Evolutionary conservation across 2,113 vertebrate genomes (phyloP).

Genomic region (Cacatua alba): DNA sequence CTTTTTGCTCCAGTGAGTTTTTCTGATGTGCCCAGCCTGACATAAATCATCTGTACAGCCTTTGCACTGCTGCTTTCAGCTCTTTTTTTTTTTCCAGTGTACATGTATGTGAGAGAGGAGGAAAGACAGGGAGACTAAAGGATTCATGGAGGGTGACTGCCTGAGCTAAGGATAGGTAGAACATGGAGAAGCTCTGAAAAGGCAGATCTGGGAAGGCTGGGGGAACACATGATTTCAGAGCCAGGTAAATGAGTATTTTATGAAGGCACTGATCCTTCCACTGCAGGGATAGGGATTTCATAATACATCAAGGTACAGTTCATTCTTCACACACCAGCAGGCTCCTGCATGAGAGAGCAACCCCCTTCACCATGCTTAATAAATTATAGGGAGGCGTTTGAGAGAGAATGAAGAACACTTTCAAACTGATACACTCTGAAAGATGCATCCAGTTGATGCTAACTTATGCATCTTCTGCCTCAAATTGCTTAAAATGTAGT

Average conservation of each 20-base stretch:
- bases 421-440: neutral
- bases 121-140: neutral
- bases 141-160: neutral
- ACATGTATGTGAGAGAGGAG: neutral
- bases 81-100: neutral
- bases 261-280: neutral
- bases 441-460: neutral
- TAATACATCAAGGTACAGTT: neutral
- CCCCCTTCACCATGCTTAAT: neutral
- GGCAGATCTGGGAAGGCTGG: neutral
- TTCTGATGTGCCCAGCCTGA: neutral
- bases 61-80: neutral
- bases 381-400: neutral
- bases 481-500: neutral
- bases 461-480: neutral
- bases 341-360: neutral
- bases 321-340: neutral
- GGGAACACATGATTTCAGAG: neutral
- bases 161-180: neutral
- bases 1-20: neutral
- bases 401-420: neutral
- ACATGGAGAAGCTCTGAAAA: neutral
- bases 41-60: conserved; percentile 2
- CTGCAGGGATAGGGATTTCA: neutral
- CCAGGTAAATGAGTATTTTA: neutral